Base-by-base conservation (phyloP, 2,888 invertebrate species). In the Chalcis sispes region DNA sequence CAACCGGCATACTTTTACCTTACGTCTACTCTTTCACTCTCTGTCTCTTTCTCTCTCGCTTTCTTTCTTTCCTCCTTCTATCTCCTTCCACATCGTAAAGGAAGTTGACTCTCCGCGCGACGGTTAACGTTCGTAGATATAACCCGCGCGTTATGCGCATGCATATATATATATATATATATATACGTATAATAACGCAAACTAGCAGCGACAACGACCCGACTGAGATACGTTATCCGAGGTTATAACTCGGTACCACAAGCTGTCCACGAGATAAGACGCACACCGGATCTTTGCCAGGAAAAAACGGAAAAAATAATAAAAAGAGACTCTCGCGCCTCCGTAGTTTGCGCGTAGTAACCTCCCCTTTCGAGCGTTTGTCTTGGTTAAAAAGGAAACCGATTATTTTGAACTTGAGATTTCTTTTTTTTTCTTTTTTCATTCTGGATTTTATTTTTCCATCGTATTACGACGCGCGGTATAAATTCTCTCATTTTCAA, bases 201-300 rank as follows among this genome's bases (percentile, higher is more conserved):
- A 42, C 27, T 7, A 18, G 25, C 10, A 32, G 65, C 23, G 48
- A 50, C 59, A 59, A 61, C 52, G 61, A 40, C 56, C 48, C 20
- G 42, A 29, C 67, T 52, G 27, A 77, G 76, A 77, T 77, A 77
- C 66, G 67, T 67, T 76, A 76, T 72, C 76, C 62, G 20, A n/a
- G 25, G 10, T 36, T n/a, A 4, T 36, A 4, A 48, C 61, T 71
- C 27, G 75, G 29, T 23, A 50, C n/a, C n/a, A 29, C 62, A 77
- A 72, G 62, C 58, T 72, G 58, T 46, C 46, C 71, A 72, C 67
- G 72, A 72, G 71, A 61, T 27, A 46, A 66, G 36, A 46, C 54
- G 64, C 46, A 29, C 75, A 36, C 75, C 70, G 64, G 70, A 70
- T 69, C 62, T 64, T 56, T 29, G 54, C 58, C 46, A 56, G 64